phyloP scores from a whole-genome alignment of 2,888 invertebrate genomes.

The Drosophila prolongata region DNA sequence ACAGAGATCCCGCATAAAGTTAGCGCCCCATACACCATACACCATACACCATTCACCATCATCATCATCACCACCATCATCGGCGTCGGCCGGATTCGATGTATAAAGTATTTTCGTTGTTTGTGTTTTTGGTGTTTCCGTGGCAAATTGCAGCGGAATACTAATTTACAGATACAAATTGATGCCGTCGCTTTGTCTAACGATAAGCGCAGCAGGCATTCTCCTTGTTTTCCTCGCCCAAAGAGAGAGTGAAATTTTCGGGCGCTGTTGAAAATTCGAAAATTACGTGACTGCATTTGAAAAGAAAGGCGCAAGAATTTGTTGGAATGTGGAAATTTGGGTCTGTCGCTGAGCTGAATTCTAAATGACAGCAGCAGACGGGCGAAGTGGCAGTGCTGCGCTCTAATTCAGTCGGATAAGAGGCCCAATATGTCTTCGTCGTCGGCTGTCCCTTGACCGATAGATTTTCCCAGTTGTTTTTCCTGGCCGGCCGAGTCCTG shows the following conservation, averaged over 20 bases:
- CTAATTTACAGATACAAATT: conserved; percentile 80
- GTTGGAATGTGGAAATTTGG: conserved; percentile 74
- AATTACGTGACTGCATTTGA: conserved; percentile 78
- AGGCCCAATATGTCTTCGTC: conserved; percentile 52
- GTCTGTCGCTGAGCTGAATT: conserved; percentile 76
- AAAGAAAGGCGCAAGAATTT: conserved; percentile 71
- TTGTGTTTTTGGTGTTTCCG: conserved; percentile 54
- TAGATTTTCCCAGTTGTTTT: conserved; percentile 14
- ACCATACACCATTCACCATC: conserved; percentile 8
- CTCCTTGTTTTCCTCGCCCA: background rate
- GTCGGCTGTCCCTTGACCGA: conserved; percentile 53
- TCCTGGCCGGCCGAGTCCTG: conserved; percentile 7
- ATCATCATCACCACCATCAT: conserved; percentile 31
- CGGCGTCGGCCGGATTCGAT: conserved; percentile 17
- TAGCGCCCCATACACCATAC: background rate
- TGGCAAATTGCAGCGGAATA: conserved; percentile 77
- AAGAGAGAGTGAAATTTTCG: conserved; percentile 53
- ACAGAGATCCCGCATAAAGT: conserved; percentile 64
- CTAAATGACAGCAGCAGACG: conserved; percentile 62
- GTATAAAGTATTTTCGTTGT: conserved; percentile 47
- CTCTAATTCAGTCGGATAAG: conserved; percentile 48
- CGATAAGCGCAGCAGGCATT: conserved; percentile 53
- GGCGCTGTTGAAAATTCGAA: conserved; percentile 75
- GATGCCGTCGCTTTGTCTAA: conserved; percentile 54
- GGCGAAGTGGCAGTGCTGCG: conserved; percentile 25